phyloP scores from a whole-genome alignment of 2,888 invertebrate species.

The Thereva nobilitata region DNA sequence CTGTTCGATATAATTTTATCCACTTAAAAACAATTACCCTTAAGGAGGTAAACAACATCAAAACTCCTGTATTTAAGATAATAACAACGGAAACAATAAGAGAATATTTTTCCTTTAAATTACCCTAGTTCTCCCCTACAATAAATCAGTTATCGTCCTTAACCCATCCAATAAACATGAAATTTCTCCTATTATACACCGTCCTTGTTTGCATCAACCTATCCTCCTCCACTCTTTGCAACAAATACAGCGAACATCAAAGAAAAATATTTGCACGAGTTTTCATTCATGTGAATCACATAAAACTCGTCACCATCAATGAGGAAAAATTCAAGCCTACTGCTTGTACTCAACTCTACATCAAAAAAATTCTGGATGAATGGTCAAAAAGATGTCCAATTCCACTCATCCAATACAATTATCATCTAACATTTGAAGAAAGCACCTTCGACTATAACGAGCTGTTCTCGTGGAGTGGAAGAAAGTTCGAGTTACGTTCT shows the following conservation, averaged over 20 bases:
- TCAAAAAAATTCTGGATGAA: neutral
- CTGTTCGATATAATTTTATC: too few relatives aligned
- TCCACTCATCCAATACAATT: slow-evolving; percentile 10
- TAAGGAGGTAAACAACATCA: too few relatives aligned
- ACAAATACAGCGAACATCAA: neutral
- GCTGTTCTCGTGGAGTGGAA: slow-evolving; percentile 36
- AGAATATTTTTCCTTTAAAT: too few relatives aligned
- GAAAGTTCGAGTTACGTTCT: slow-evolving; percentile 21
- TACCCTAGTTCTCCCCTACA: too few relatives aligned
- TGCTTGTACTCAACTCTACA: neutral
- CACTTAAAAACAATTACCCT: too few relatives aligned
- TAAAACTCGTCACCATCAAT: slow-evolving; percentile 21
- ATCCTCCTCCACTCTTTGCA: neutral
- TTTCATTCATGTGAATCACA: slow-evolving; percentile 6
- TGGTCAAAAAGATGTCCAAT: slow-evolving; percentile 1
- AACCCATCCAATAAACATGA: too few relatives aligned
- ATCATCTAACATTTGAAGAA: slow-evolving; percentile 29
- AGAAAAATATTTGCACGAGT: slow-evolving; percentile 1
- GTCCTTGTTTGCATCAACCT: too few relatives aligned
- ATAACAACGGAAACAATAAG: too few relatives aligned
- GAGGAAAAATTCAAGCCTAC: slow-evolving; percentile 2
- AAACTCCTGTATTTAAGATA: too few relatives aligned
- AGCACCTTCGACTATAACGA: slow-evolving; percentile 25
- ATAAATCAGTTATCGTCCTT: too few relatives aligned
- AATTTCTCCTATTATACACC: too few relatives aligned